Percentiles rank a stretch among this genome's conserved stretches.
phyloP scores from a whole-genome alignment of 2,888 invertebrate species.

The Drosophila kuntzei region DNA sequence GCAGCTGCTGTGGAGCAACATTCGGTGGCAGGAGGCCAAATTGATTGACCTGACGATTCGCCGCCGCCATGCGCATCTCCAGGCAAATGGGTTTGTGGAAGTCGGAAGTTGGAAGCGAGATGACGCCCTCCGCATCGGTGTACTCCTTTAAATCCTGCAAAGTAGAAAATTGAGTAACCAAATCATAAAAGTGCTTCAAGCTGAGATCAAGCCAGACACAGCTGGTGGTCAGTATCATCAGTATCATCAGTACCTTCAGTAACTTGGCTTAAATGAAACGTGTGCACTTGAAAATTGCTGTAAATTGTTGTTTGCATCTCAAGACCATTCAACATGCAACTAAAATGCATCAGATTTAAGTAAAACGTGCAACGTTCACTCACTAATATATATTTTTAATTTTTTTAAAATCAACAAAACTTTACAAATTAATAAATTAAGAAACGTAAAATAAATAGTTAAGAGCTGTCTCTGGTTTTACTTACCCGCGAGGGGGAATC shows the following conservation, averaged over 20 bases:
- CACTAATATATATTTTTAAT: conserved; percentile 21
- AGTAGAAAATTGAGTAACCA: conserved; percentile 17
- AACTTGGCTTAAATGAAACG: conserved; percentile 11
- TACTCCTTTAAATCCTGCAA: conserved; percentile 95
- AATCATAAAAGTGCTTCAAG: conserved; percentile 7
- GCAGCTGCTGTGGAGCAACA: conserved; percentile 48
- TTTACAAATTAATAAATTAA: conserved; percentile 4
- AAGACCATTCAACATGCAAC: conserved; percentile 69
- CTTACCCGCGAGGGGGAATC: conserved; percentile 39
- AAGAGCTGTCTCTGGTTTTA: conserved; percentile 30
- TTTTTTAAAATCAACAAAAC: conserved; percentile 4
- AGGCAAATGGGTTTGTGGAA: conserved; percentile 93
- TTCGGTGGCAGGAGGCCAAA: conserved; percentile 72
- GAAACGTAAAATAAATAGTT: not conserved
- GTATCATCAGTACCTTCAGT: conserved; percentile 13
- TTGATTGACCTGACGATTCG: conserved; percentile 69
- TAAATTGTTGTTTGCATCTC: conserved; percentile 42
- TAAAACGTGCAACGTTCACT: conserved; percentile 68
- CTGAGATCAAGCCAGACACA: conserved; percentile 14
- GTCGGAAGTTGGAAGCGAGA: conserved; percentile 94
- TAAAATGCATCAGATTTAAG: conserved; percentile 65
- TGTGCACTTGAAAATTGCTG: conserved; percentile 42
- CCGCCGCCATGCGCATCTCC: conserved; percentile 88
- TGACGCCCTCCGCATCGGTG: conserved; percentile 95
- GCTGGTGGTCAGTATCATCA: conserved; percentile 16